Conservation (phyloP, 2,888 invertebrate species). For the Hyalella azteca region DNA sequence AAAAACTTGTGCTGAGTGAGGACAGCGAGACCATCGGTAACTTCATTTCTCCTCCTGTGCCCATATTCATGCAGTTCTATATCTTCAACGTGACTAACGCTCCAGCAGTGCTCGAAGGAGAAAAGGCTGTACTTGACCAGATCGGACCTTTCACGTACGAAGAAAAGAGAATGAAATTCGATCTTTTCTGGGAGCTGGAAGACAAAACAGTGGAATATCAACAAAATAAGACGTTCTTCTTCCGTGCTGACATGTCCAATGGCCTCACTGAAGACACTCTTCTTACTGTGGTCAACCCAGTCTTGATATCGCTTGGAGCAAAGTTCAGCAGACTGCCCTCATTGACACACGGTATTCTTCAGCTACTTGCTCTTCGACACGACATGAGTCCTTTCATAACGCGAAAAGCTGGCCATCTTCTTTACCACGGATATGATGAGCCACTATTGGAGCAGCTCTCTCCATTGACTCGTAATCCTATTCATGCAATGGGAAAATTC, state of each 20-base stretch:
- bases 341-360: background rate
- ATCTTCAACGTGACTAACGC: slow-evolving; percentile 81
- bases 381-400: slow-evolving; percentile 64
- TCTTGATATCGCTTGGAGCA: slow-evolving; percentile 32
- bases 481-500: slow-evolving; percentile 47
- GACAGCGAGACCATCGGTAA: slow-evolving; percentile 45
- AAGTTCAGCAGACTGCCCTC: background rate
- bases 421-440: slow-evolving; percentile 83
- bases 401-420: slow-evolving; percentile 72
- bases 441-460: slow-evolving; percentile 66
- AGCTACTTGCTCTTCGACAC: background rate
- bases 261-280: slow-evolving; percentile 35
- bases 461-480: slow-evolving; percentile 46
- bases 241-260: slow-evolving; percentile 44
- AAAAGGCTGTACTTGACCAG: slow-evolving; percentile 75
- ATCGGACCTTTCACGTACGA: slow-evolving; percentile 79
- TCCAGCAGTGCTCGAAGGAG: slow-evolving; percentile 69
- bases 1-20: slow-evolving; percentile 24
- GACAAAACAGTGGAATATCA: slow-evolving; percentile 48
- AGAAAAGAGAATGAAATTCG: slow-evolving; percentile 68
- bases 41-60: slow-evolving; percentile 49
- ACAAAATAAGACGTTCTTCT: slow-evolving; percentile 51
- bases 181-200: slow-evolving; percentile 70
- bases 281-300: slow-evolving; percentile 53
- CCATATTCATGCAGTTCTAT: slow-evolving; percentile 58